A percentile compares a stretch with the other conserved stretches of the same genome.
phyloP scores from a whole-genome alignment of 2,888 invertebrate species.

The Theristus sp. region DNA sequence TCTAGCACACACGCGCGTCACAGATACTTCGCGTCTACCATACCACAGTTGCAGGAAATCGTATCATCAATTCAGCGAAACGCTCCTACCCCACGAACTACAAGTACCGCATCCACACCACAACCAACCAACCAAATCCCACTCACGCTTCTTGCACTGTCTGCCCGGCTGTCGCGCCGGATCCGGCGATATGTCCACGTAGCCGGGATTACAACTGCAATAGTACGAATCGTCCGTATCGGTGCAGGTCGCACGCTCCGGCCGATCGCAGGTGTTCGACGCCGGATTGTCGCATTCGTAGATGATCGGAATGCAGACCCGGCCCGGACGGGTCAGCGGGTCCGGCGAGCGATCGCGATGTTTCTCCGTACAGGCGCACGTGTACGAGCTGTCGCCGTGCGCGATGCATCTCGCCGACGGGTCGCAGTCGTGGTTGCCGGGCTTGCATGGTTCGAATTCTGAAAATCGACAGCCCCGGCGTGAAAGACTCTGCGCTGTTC shows the following conservation, averaged over 20 bases:
- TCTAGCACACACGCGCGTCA: too few relatives aligned
- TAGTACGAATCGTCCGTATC: constrained; percentile 9
- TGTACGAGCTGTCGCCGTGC: constrained; percentile 10
- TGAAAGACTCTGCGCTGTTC: too few relatives aligned
- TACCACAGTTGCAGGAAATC: too few relatives aligned
- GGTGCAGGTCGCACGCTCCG: constrained; percentile 9
- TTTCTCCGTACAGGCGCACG: constrained; percentile 11
- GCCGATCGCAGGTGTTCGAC: constrained; percentile 18
- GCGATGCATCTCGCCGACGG: constrained; percentile 22
- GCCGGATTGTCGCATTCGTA: constrained; percentile 18
- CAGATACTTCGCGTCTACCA: too few relatives aligned
- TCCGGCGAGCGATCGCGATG: constrained; percentile 18
- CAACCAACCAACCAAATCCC: too few relatives aligned
- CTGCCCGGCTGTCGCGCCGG: constrained; percentile 6
- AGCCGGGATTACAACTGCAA: constrained; percentile 6
- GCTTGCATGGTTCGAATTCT: constrained; percentile 15
- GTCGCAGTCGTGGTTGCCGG: constrained; percentile 26
- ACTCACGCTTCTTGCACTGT: not conserved
- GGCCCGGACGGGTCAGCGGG: constrained; percentile 11
- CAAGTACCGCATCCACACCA: too few relatives aligned
- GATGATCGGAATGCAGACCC: constrained; percentile 16
- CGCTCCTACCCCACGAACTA: too few relatives aligned
- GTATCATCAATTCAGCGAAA: too few relatives aligned
- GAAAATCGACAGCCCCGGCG: too few relatives aligned
- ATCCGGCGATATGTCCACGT: constrained; percentile 7